Evolutionary conservation across 2,113 vertebrate species (phyloP), one percentile per base, ranked within the genome.

Genomic region (Xiphophorus maculatus): DNA sequence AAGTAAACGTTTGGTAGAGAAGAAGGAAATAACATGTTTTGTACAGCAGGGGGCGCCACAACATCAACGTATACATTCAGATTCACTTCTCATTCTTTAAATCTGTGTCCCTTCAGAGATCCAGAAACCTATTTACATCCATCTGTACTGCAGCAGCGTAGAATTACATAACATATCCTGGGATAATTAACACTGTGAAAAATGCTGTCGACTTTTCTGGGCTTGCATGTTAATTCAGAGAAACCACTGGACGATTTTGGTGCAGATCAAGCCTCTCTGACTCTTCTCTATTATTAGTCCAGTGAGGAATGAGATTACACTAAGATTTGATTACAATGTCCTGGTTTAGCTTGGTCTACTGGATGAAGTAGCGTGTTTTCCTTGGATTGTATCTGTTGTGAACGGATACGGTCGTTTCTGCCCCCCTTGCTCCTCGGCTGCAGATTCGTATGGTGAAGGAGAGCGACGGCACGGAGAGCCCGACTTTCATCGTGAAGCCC

Each of bases 401-500:
- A 58, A 58, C 8, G 6, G 6, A 54, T 54, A 6, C 25, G 2
- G 19, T n/a, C 10, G 1, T 67, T 27, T 73, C 71, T 22, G 60
- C 11, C 14, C 69, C 22, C 8, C 22, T 29, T 15, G 12, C 17
- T 11, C 12, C 10, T 73, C 62, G 67, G 42, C 72, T 69, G 22
- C 25, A 99, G 98, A 95, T 97, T 33, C 95, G 90, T 29, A 83
- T 94, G 92, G 93, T 95, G 81, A 99, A 96, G 87, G 97, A 97
- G 33, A 93, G 75, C 0, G 93, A 97, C 68, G 88, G 95, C 0
- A 86, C 94, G 12, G 93, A 95, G 91, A 97, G 95, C 82, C 95
- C 95, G 66, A 98, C 96, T 15, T 99, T 97, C 65, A 99, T 99
- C 8, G 97, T 99, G 13, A 99, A 99, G 76, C 98, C 98, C 0